Base-by-base conservation (phyloP, 2,113 vertebrate genomes). In the Sebastes schlegelii region DNA sequence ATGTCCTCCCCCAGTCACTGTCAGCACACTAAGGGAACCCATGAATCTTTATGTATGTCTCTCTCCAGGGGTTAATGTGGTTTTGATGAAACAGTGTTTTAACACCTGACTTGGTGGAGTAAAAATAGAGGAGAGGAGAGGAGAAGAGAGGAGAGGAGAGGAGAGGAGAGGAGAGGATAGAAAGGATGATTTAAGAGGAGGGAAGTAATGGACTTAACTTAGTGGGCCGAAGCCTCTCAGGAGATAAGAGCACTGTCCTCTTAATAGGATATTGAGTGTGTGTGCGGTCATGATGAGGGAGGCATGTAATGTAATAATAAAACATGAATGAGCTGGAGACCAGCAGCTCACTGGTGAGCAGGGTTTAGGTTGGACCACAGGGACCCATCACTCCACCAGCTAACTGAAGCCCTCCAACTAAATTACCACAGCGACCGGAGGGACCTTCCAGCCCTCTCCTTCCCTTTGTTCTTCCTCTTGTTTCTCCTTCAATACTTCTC, bases 31-130 rank as follows among this genome's bases (percentile, higher is more conserved):
- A 68, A 83, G 66, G 79, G 66, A 74, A 82, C 66, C 89, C 82
- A 87, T 89, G 86, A 93, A 92, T 92, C 88, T 94, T 90, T 81
- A 88, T 90, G 82, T 87, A 86, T 89, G 86, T 79, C 85, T 88
- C 79, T 89, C 84, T 84, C 79, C 84, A 65, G 82, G 84, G 90
- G 91, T 91, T 92, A 89, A 92, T 92, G 88, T 89, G 89, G 64
- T 91, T 91, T 91, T 90, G 89, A 94, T 93, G 86, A 92, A 91
- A 90, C 85, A 86, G 81, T 88, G 82, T 87, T 87, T 92, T 91
- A 91, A 89, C 90, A 90, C 83, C 83, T 84, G 87, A 84, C 79
- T 77, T 69, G 65, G 72, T 82, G 65, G 70, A 73, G 52, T 77
- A 83, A 62, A 80, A 89, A 80, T 45, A 82, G 69, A 61, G 75